Conservation (phyloP, 2,797 vertebrate genomes). For the Valencia hispanica region DNA sequence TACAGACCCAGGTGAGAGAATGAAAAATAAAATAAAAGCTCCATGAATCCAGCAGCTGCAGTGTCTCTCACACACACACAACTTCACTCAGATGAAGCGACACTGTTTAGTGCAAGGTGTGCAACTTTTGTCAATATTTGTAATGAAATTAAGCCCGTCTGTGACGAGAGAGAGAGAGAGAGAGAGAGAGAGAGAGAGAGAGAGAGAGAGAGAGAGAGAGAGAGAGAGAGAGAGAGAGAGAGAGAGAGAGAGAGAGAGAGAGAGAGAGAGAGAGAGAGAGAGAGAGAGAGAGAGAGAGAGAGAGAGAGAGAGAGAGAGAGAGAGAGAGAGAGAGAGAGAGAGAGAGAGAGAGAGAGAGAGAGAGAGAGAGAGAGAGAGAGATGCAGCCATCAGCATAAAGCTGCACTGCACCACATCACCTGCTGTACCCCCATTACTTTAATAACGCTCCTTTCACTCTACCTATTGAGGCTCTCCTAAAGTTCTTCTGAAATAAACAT, state of each 20-base stretch:
- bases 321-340: not conserved
- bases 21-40: constrained; percentile 34
- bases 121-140: constrained; percentile 60
- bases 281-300: not conserved
- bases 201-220: no score
- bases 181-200: no score
- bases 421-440: constrained; percentile 24
- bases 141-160: constrained; percentile 63
- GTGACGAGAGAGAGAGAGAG: no score
- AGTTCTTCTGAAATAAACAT: not conserved
- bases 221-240: no score
- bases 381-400: constrained; percentile 55
- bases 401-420: constrained; percentile 4
- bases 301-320: no score
- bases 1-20: constrained; percentile 52
- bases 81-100: not conserved
- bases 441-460: constrained; percentile 25
- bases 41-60: constrained; percentile 13
- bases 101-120: constrained; percentile 24
- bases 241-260: not conserved
- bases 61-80: constrained; percentile 22
- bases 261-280: no score
- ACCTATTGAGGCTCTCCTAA: constrained; percentile 18
- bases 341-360: no score
- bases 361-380: constrained; percentile 5